A percentile compares a stretch with the other conserved stretches of the same genome.
Conservation (phyloP, 2,888 invertebrate genomes). For the Steinernema carpocapsae region DNA sequence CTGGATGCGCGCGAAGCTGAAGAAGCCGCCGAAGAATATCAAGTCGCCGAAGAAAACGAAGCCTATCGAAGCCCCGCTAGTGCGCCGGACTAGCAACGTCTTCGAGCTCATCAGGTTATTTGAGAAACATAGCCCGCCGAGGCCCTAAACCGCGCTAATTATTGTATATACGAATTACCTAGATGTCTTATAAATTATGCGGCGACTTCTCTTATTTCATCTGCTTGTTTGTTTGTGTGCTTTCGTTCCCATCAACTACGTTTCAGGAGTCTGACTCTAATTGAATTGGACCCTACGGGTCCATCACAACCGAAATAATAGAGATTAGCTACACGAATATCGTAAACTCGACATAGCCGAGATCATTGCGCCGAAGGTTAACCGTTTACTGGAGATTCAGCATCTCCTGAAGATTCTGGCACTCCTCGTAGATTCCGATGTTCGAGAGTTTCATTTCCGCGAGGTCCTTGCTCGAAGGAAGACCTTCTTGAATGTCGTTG, state of each 20-base stretch:
- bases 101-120: not conserved
- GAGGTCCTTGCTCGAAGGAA: slow-evolving; percentile 16
- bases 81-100: not conserved
- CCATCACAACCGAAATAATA: no score
- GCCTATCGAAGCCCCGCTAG: not conserved
- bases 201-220: no score
- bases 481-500: slow-evolving; percentile 15
- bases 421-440: slow-evolving; percentile 25
- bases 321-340: no score
- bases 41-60: not conserved
- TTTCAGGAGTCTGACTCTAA: no score
- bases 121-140: not conserved
- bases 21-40: not conserved
- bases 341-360: slow-evolving; percentile 12
- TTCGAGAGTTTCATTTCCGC: slow-evolving; percentile 13
- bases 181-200: no score
- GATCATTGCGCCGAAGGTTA: not conserved
- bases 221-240: no score
- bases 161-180: no score
- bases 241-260: no score
- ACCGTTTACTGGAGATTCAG: slow-evolving; percentile 11
- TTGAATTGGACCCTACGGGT: no score
- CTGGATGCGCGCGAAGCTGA: not conserved
- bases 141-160: no score
- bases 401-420: slow-evolving; percentile 18